A percentile compares a stretch with the other conserved stretches of the same genome.
Evolutionary conservation across 2,113 vertebrate genomes (phyloP).

Genomic region (Cynocephalus volans): DNA sequence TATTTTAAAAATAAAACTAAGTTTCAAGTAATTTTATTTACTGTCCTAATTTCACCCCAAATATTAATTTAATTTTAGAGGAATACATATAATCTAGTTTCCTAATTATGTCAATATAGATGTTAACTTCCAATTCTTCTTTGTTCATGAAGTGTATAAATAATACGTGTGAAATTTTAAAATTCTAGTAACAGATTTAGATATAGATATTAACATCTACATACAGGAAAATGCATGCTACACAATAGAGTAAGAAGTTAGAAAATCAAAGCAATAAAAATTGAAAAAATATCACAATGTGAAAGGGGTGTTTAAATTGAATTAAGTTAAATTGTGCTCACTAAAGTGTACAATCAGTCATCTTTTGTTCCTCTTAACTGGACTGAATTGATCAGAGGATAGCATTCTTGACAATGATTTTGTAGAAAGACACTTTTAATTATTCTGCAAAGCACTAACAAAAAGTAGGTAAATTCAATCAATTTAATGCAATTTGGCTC

Average conservation of each 20-base stretch:
- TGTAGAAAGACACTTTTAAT: conserved; percentile 35
- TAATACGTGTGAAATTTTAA: not conserved
- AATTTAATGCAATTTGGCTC: not conserved
- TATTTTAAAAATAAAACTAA: not conserved
- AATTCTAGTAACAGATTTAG: not conserved
- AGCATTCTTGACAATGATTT: not conserved
- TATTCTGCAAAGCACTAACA: conserved; percentile 23
- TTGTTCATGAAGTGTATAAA: not conserved
- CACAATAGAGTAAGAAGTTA: not conserved
- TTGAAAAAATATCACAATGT: not conserved
- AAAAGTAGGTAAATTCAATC: conserved; percentile 45
- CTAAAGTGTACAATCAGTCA: not conserved
- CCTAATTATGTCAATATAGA: not conserved
- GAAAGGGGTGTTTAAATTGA: not conserved
- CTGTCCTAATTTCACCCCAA: not conserved
- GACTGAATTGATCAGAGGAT: not conserved
- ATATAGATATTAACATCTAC: not conserved
- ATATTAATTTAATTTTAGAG: not conserved
- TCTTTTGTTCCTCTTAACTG: not conserved
- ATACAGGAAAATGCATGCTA: not conserved
- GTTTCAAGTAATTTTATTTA: not conserved
- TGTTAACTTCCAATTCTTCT: not conserved
- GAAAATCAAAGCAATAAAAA: conserved; percentile 16
- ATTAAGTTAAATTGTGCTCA: not conserved
- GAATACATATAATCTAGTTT: not conserved